Conservation (phyloP, 2,113 vertebrate species). For the Peromyscus leucopus region DNA sequence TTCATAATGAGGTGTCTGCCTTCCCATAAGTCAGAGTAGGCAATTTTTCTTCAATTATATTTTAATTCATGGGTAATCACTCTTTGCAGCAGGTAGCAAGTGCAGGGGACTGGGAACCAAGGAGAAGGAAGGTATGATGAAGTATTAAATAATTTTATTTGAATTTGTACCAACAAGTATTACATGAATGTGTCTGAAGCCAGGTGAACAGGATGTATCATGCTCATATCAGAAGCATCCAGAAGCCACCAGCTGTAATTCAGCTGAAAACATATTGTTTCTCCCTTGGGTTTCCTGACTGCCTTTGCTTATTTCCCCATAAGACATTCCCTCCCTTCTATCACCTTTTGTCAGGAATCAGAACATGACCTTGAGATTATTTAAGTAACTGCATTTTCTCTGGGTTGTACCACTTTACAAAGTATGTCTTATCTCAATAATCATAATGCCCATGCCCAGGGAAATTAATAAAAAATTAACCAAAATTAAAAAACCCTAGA, state of each 20-base stretch:
- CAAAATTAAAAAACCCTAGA: neutral
- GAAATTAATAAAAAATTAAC: constrained; percentile 6
- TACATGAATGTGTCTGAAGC: neutral
- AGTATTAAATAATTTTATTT: constrained; percentile 52
- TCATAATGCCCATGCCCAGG: neutral
- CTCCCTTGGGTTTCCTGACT: neutral
- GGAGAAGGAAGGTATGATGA: constrained; percentile 33
- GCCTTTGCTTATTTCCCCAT: neutral
- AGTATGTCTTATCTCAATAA: neutral
- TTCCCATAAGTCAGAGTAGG: constrained; percentile 56
- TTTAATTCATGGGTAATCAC: constrained; percentile 59
- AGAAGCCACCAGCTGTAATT: neutral
- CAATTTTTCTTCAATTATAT: constrained; percentile 70
- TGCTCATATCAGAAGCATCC: neutral
- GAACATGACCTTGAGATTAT: neutral
- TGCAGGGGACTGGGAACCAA: neutral
- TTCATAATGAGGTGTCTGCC: constrained; percentile 17
- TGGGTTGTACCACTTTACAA: neutral
- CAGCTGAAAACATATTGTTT: neutral
- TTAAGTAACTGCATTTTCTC: neutral
- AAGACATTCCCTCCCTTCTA: neutral
- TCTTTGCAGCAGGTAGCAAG: constrained; percentile 52
- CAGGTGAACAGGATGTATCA: neutral
- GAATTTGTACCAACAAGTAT: constrained; percentile 40
- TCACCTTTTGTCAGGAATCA: neutral